These are phyloP conservation scores for Champsocephalus esox DNA, from an alignment of 2,797 vertebrate species.

Conservation along the genomic window DNA sequence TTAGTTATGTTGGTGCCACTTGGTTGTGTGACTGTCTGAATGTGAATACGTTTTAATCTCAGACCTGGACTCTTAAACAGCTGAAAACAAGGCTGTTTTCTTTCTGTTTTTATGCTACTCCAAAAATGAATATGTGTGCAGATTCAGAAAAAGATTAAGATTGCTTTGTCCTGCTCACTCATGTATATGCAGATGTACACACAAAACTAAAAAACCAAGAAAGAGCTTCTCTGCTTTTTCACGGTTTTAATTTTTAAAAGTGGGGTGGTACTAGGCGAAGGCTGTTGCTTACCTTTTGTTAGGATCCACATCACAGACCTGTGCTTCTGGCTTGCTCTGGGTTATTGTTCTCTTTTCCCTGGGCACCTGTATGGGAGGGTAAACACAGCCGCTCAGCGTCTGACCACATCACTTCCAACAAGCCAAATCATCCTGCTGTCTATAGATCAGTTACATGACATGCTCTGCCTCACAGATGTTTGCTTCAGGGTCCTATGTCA, in stretches of 20 bases:
- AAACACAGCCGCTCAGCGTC: constrained; percentile 83
- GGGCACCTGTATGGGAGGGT: constrained; percentile 89
- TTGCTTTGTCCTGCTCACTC: background rate
- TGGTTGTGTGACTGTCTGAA: background rate
- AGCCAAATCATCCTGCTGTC: constrained; percentile 62
- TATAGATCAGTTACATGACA: constrained; percentile 65
- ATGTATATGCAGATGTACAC: background rate
- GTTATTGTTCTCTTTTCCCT: constrained; percentile 93
- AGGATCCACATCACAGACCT: constrained; percentile 93
- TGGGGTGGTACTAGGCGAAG: constrained; percentile 40
- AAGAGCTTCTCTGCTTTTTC: constrained; percentile 24
- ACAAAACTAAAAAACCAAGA: constrained; percentile 11
- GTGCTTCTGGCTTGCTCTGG: constrained; percentile 89
- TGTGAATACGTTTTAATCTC: background rate
- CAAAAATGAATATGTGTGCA: background rate
- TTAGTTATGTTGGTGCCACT: background rate
- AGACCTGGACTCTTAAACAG: background rate
- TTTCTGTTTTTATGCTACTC: background rate
- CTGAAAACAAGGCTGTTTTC: background rate
- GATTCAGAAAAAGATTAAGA: constrained; percentile 6
- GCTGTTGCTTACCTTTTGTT: constrained; percentile 92
- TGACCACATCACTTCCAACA: constrained; percentile 83
- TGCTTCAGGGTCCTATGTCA: constrained; percentile 28
- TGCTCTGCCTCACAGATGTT: constrained; percentile 65
- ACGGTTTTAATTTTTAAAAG: constrained; percentile 28